phyloP scores from a whole-genome alignment of 2,888 invertebrate genomes.

The Tetragnatha montana region DNA sequence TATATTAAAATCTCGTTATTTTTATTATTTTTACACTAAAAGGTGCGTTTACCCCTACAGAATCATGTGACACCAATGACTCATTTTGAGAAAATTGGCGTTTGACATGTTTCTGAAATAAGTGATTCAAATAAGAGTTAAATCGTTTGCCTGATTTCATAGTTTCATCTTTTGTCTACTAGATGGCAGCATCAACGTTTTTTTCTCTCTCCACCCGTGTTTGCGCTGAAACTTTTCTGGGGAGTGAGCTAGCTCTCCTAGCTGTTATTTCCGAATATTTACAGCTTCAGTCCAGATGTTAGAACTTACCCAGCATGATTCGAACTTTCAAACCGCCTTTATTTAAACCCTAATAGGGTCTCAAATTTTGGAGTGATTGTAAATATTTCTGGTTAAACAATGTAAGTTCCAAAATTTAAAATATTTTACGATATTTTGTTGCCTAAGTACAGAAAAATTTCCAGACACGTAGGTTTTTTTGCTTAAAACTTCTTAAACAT shows the following conservation, averaged over 20 bases:
- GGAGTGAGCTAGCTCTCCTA: background rate
- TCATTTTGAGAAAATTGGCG: no score
- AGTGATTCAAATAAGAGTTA: no score
- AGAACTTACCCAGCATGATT: background rate
- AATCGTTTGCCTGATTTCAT: no score
- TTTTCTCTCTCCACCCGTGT: background rate
- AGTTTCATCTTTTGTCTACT: conserved; percentile 8
- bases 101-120: no score
- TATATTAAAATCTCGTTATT: no score
- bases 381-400: background rate
- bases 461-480: no score
- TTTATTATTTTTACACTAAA: no score
- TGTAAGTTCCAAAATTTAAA: background rate
- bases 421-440: background rate
- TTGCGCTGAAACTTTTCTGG: background rate
- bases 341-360: background rate
- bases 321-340: background rate
- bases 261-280: background rate
- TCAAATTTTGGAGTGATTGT: background rate
- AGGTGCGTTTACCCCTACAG: no score
- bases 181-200: conserved; percentile 53
- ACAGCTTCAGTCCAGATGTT: background rate
- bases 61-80: no score
- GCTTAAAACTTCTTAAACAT: no score
- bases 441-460: no score